A percentile compares a stretch with the other conserved stretches of the same genome.
Evolutionary conservation across 2,113 vertebrate genomes (phyloP).

Genomic region (Glaucomys volans): DNA sequence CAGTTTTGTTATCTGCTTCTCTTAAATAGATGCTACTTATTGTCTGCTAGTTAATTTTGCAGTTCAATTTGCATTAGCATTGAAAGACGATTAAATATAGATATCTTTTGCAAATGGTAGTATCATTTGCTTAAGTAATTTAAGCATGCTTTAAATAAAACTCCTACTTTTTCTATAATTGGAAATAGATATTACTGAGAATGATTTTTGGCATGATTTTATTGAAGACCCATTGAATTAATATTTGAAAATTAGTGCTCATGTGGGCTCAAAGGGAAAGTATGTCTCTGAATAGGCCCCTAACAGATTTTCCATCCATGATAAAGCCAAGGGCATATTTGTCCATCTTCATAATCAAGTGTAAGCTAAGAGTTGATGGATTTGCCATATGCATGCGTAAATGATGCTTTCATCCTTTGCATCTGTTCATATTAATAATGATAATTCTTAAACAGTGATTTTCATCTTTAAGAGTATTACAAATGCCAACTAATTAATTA

Average conservation of each 20-base stretch:
- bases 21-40: neutral
- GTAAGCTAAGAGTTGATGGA: slow-evolving; percentile 20
- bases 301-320: slow-evolving; percentile 38
- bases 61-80: neutral
- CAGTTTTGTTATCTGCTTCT: neutral
- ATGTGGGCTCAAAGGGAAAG: slow-evolving; percentile 23
- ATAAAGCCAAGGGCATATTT: slow-evolving; percentile 51
- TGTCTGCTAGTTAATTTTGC: neutral
- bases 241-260: slow-evolving; percentile 44
- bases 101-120: neutral
- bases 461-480: slow-evolving; percentile 65
- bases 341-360: slow-evolving; percentile 52
- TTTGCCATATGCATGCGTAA: slow-evolving; percentile 51
- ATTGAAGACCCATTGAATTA: neutral
- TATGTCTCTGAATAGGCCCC: neutral
- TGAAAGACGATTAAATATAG: neutral
- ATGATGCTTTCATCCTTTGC: slow-evolving; percentile 48
- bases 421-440: slow-evolving; percentile 75
- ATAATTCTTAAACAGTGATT: slow-evolving; percentile 66
- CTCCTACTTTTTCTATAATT: neutral
- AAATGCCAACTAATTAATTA: slow-evolving; percentile 75
- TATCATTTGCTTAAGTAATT: neutral
- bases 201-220: neutral
- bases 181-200: neutral
- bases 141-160: neutral